A percentile compares a stretch with the other conserved stretches of the same genome.
Conservation (phyloP, 2,888 invertebrate species). For the Lepidocyrtinus sp. region DNA sequence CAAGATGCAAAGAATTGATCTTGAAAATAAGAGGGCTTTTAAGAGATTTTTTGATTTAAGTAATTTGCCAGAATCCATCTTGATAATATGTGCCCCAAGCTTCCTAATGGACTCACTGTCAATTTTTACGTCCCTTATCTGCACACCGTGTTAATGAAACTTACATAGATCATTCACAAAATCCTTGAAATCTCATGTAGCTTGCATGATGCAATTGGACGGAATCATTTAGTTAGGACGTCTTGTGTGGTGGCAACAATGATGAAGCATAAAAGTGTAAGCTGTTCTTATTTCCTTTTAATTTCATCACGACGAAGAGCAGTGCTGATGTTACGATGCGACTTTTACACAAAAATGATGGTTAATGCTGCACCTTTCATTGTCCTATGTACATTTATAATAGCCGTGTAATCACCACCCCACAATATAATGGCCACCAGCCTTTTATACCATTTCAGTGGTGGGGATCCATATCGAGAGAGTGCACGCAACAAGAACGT, state of each 20-base stretch:
- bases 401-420: not conserved
- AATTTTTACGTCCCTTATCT: constrained; percentile 20
- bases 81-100: not conserved
- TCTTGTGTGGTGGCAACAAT: not conserved
- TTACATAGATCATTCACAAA: not conserved
- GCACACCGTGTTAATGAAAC: constrained; percentile 49
- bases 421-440: not conserved
- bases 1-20: not conserved
- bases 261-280: not conserved
- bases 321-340: not conserved
- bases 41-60: not conserved
- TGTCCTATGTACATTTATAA: not conserved
- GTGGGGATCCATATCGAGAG: not conserved
- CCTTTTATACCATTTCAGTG: not conserved
- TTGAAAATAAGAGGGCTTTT: not conserved
- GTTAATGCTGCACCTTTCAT: too few relatives aligned
- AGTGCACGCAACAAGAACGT: not conserved
- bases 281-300: not conserved
- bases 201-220: not conserved
- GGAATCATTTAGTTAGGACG: not conserved
- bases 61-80: not conserved
- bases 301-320: not conserved
- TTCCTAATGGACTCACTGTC: not conserved
- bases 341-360: too few relatives aligned
- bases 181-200: not conserved